A percentile compares a stretch with the other conserved stretches of the same genome.
These are phyloP conservation scores for Oreonectes daqikongensis DNA, from an alignment of 2,797 vertebrate species.

Conservation along the genomic window DNA sequence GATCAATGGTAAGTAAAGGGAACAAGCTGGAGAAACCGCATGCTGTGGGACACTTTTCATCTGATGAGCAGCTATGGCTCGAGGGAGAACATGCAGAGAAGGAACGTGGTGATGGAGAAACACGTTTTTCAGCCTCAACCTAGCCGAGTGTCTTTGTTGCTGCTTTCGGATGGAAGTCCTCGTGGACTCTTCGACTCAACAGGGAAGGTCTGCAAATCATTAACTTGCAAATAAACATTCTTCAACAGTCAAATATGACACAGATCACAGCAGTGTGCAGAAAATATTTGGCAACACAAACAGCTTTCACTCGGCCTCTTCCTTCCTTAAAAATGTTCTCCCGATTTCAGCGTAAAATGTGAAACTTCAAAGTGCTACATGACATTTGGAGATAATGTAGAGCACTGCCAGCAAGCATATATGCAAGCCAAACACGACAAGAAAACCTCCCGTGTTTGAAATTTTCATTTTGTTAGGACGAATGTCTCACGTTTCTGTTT, in stretches of 20 bases:
- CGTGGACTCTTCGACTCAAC: constrained; percentile 11
- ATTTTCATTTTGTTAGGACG: not conserved
- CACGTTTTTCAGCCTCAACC: not conserved
- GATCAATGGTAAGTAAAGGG: constrained; percentile 48
- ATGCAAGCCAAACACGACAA: not conserved
- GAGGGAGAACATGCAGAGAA: constrained; percentile 5
- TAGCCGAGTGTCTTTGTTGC: constrained; percentile 7
- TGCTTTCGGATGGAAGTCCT: constrained; percentile 10
- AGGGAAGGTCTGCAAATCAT: constrained; percentile 39
- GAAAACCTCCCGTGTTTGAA: not conserved
- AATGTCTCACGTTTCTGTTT: not conserved
- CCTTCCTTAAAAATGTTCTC: not conserved
- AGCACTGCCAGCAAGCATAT: not conserved
- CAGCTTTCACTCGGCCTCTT: not conserved
- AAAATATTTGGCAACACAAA: not conserved
- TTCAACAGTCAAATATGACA: constrained; percentile 13
- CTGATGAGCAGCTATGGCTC: constrained; percentile 20
- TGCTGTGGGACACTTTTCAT: constrained; percentile 22
- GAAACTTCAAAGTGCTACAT: not conserved
- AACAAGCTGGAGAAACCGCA: constrained; percentile 20
- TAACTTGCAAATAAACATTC: constrained; percentile 42
- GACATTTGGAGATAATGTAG: not conserved
- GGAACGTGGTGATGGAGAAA: not conserved
- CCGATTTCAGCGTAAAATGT: not conserved
- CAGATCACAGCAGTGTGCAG: not conserved